Evolutionary conservation across 2,888 invertebrate genomes (phyloP), one percentile per base, ranked within the genome.

Genomic region (Ypsolopha sequella): DNA sequence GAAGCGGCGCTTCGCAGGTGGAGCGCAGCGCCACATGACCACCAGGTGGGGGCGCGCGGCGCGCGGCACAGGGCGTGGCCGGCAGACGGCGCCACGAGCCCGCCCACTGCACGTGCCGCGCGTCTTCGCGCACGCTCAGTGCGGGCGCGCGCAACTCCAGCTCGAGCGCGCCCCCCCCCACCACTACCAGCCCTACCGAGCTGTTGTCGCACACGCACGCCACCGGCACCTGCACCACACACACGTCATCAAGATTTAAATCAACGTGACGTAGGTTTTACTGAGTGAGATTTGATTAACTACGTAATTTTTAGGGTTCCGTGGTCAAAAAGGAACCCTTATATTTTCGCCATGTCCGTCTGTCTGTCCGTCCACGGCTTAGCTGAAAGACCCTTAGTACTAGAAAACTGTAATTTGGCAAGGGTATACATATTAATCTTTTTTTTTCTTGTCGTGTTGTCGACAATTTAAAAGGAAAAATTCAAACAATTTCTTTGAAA

Each of bases 161-260:
- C 78, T 95, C 95, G 65, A 95, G 82, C 45, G 91, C 90, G 7
- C 70, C 70, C 13, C 77, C 76, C 14, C 66, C 66, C 14, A 65
- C 66, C 24, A 69, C 64, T 55, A 57, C 61, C 52, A 79, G 50
- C 24, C 58, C 61, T 58, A 80, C 65, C 54, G 79, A 76, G 52
- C 81, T 78, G 71, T 95, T 94, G 81, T 95, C 95, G 74, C 95
- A 95, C 57, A 95, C 86, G 71, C 95, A 95, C 46, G 92, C 93
- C 62, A 92, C 78, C 38, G 92, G 92, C 56, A 94, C 79, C 80
- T 80, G 55, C 36, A 24, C 34, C 6, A 24, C 36, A 38, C 10
- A 38, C 14, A 6, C 38, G 10, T 24, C 45, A 48, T n/a, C n/a
- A n/a, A n/a, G n/a, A n/a, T n/a, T n/a, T n/a, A n/a, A n/a, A n/a